Evolutionary conservation across 2,797 vertebrate species (phyloP).

Genomic region (Amblyopsis hoosieri): DNA sequence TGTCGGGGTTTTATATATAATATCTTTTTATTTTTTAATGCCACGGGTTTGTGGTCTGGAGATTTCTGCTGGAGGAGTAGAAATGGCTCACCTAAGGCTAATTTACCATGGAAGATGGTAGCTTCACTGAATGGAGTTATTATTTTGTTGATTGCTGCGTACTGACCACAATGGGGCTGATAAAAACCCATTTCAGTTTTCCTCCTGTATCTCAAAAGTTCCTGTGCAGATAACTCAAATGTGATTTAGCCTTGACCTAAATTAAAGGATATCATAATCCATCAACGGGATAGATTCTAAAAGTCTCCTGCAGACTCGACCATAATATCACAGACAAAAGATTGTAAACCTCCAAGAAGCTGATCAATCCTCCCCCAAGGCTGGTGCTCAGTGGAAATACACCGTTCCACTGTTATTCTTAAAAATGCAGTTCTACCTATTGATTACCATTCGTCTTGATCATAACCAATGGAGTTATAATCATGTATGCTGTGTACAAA

Average conservation of each 20-base stretch:
- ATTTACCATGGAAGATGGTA: conserved; percentile 38
- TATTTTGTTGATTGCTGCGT: conserved; percentile 42
- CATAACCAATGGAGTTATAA: background rate
- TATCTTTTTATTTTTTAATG: conserved; percentile 22
- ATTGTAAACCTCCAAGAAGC: background rate
- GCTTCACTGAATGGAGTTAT: conserved; percentile 41
- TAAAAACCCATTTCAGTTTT: background rate
- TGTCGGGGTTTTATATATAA: conserved; percentile 19
- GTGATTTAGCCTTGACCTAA: conserved; percentile 3
- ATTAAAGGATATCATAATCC: conserved; percentile 1
- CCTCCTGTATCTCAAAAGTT: background rate
- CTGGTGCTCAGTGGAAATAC: background rate
- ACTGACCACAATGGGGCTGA: conserved; percentile 3
- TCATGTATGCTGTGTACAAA: background rate
- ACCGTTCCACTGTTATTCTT: background rate
- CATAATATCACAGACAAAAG: too few relatives aligned
- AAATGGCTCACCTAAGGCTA: conserved; percentile 25
- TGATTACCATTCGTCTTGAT: background rate
- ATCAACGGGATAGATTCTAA: background rate
- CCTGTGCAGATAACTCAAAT: background rate
- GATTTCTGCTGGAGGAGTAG: conserved; percentile 32
- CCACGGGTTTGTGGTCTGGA: conserved; percentile 18
- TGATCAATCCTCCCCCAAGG: background rate
- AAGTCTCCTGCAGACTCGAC: background rate
- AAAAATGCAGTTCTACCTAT: background rate